Conservation (phyloP, 2,113 vertebrate species). For the Theristicus caerulescens region DNA sequence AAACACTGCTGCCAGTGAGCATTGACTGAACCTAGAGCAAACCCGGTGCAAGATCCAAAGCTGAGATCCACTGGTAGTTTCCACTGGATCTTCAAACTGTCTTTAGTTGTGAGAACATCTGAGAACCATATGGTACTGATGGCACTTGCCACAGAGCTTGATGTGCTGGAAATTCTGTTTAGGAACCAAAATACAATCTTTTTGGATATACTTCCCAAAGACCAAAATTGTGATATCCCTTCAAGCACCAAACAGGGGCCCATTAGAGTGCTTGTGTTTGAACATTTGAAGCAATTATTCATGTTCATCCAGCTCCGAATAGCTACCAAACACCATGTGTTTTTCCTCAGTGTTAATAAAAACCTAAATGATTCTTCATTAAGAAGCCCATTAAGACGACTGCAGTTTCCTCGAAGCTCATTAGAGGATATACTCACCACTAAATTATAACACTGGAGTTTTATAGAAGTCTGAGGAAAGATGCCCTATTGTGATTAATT, state of each 20-base stretch:
- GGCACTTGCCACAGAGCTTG: neutral
- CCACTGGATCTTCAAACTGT: neutral
- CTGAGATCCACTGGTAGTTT: neutral
- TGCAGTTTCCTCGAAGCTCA: constrained; percentile 75
- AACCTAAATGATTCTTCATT: constrained; percentile 79
- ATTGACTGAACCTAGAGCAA: neutral
- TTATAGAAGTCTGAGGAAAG: constrained; percentile 56
- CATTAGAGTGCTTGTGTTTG: constrained; percentile 41
- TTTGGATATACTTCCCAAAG: neutral
- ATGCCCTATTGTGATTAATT: constrained; percentile 64
- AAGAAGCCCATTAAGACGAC: constrained; percentile 76
- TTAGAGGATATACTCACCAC: constrained; percentile 69
- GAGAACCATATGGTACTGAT: neutral
- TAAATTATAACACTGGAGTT: constrained; percentile 70
- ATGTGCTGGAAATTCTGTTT: neutral
- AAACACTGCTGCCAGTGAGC: neutral
- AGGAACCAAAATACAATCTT: neutral
- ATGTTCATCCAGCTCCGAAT: constrained; percentile 56
- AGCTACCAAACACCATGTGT: constrained; percentile 61
- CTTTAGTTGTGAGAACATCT: neutral
- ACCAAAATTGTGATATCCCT: constrained; percentile 17
- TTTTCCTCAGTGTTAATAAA: constrained; percentile 77
- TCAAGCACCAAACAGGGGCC: constrained; percentile 30
- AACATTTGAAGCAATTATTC: constrained; percentile 54
- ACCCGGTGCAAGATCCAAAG: neutral